Base-by-base conservation (phyloP, 2,797 vertebrate genomes). In the Zalophus californianus region DNA sequence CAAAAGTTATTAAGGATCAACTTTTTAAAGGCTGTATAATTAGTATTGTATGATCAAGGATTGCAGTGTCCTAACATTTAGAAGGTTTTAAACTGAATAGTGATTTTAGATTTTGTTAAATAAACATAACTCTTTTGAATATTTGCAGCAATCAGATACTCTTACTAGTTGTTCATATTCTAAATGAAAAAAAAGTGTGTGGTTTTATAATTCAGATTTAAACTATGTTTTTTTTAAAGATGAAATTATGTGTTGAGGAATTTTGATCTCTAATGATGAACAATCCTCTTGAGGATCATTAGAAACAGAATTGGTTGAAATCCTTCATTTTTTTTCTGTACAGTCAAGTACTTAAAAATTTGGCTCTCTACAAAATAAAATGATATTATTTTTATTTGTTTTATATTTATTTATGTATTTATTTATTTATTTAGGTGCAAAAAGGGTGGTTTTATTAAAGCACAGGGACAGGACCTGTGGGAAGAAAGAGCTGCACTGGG, bases 251-350 rank as follows among this genome's bases (percentile, higher is more conserved):
- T 70, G 44, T 13, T 95, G 27, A 95, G 32, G 11, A 73, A 89
- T 96, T 93, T 85, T 86, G 21, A 92, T 87, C 20, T 72, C 14
- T 96, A 91, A 50, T 95, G 50, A 93, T 96, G 50, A 93, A 90
- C 90, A 93, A 77, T 60, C 29, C 4, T 77, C 44, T 96, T 90
- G 35, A 95, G 38, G 29, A 89, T 58, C 60, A 83, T 94, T 95
- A 96, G 86, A 88, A 92, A 91, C 12, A 73, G 23, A 68, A 93
- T 48, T 89, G 41, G 68, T 85, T 94, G 50, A 96, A 93, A 78
- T 3, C 68, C 12, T 89, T 88, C 58, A 94, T 90, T 91, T 86
- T 91, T 94, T 85, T 86, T 89, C 48, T 93, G 4, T 60, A 73
- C 60, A 82, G 58, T 29, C 60, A 89, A 86, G 8, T 64, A 79